Conservation (phyloP, 2,888 invertebrate genomes). For the Agonopterix subpropinquella region DNA sequence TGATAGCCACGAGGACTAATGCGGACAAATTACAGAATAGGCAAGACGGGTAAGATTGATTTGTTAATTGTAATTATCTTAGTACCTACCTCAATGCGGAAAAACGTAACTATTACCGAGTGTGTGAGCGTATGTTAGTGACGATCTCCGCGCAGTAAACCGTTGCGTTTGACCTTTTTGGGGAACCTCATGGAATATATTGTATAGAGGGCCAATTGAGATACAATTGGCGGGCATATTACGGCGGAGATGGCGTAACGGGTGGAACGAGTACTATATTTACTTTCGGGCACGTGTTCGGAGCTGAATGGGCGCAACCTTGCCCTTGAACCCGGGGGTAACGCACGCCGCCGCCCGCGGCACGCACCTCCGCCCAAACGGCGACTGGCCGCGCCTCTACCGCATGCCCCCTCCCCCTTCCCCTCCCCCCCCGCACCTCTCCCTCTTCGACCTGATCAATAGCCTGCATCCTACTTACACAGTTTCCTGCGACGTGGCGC, state of each 20-base stretch:
- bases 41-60: no score
- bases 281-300: conserved; percentile 71
- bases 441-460: conserved; percentile 42
- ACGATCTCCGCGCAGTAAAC: no score
- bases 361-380: conserved; percentile 62
- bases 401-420: conserved; percentile 13
- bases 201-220: background rate
- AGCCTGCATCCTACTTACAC: conserved; percentile 44
- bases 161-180: background rate
- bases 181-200: background rate
- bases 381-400: conserved; percentile 43
- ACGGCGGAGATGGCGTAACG: conserved; percentile 49
- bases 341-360: conserved; percentile 45
- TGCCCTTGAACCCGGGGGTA: conserved; percentile 68
- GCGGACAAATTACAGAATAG: no score
- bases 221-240: conserved; percentile 33
- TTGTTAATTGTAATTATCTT: no score
- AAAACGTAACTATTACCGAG: no score
- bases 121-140: no score
- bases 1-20: no score
- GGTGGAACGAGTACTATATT: conserved; percentile 62
- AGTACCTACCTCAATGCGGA: no score
- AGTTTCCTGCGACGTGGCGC: conserved; percentile 33
- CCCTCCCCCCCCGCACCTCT: conserved; percentile 21
- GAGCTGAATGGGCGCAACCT: conserved; percentile 67